phyloP scores from a whole-genome alignment of 2,113 vertebrate genomes.

The Pachycephala philippinensis region DNA sequence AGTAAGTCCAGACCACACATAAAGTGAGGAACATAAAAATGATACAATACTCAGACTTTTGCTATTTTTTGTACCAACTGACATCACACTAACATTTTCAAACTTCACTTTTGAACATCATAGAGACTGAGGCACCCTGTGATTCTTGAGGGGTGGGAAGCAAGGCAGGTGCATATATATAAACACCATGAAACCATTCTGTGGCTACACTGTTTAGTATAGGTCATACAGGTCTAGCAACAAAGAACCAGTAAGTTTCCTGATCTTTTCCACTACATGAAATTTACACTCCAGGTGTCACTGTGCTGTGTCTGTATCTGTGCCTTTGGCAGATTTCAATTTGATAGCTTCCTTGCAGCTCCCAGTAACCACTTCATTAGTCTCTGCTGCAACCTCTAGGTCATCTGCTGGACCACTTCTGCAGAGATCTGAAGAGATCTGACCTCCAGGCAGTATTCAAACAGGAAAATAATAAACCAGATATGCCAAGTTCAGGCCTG shows the following conservation, averaged over 20 bases:
- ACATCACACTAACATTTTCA: not conserved
- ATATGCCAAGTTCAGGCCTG: not conserved
- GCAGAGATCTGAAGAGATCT: not conserved
- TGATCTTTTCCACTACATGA: not conserved
- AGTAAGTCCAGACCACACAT: not conserved
- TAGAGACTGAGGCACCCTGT: not conserved
- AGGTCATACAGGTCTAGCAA: not conserved
- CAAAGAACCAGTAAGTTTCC: not conserved
- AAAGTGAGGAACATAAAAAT: not conserved
- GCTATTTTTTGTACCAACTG: not conserved
- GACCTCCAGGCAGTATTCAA: not conserved
- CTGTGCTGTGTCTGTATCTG: not conserved
- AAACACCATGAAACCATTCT: not conserved
- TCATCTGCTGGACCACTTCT: not conserved
- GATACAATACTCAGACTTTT: not conserved
- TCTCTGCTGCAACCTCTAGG: not conserved
- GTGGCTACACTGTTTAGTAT: not conserved
- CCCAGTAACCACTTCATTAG: not conserved
- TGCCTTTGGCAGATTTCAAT: not conserved
- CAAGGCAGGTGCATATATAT: fast-evolving
- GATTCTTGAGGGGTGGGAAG: not conserved
- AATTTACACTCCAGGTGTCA: not conserved
- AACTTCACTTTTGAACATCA: not conserved
- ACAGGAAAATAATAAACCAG: not conserved
- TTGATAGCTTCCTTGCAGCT: not conserved